Conservation (phyloP, 2,888 invertebrate species). For the Eupelmus urozonus region DNA sequence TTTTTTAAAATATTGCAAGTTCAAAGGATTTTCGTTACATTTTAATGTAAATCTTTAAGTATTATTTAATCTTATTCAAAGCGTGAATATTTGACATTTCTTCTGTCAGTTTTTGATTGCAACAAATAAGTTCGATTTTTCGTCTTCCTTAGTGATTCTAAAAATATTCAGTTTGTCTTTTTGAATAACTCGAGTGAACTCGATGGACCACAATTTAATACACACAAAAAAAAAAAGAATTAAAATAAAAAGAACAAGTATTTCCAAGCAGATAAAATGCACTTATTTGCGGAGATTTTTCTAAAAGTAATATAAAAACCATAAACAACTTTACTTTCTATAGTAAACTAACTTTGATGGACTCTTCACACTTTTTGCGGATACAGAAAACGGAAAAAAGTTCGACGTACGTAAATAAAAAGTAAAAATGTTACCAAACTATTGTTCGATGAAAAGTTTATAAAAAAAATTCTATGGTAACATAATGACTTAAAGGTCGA, state of each 20-base stretch:
- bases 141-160: conserved; percentile 44
- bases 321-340: conserved; percentile 36
- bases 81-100: conserved; percentile 8
- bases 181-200: conserved; percentile 41
- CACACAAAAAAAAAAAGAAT: conserved; percentile 23
- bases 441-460: conserved; percentile 53
- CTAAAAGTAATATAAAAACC: conserved; percentile 43
- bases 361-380: conserved; percentile 14
- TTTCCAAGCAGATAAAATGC: conserved; percentile 34
- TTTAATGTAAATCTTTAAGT: background rate
- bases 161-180: conserved; percentile 32
- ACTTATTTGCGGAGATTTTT: conserved; percentile 32
- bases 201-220: conserved; percentile 57
- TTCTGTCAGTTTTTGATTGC: conserved; percentile 33
- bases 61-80: conserved; percentile 12
- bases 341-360: conserved; percentile 15
- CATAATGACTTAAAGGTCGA: conserved; percentile 16
- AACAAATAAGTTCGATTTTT: conserved; percentile 54
- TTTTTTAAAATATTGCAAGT: conserved; percentile 26
- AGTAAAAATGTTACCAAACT: conserved; percentile 21
- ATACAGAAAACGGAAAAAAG: conserved; percentile 41
- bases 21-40: conserved; percentile 5
- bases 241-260: conserved; percentile 10
- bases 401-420: conserved; percentile 28
- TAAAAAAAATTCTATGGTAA: conserved; percentile 14